Evolutionary conservation across 2,888 invertebrate genomes (phyloP).

Genomic region (Pristionchus mayeri): DNA sequence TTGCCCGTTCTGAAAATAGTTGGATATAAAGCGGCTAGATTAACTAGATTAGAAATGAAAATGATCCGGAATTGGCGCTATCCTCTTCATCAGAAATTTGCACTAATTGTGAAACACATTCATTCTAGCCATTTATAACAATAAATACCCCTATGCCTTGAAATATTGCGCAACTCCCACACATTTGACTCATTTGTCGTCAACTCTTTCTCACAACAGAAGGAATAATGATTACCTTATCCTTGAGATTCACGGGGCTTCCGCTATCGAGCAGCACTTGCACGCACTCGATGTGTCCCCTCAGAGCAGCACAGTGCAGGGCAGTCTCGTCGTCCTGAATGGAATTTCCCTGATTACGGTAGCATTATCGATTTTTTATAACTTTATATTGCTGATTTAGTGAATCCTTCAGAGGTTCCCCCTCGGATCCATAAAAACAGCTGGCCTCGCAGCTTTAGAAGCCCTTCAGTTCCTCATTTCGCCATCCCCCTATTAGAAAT

Average conservation of each 20-base stretch:
- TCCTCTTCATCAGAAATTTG: too few relatives aligned
- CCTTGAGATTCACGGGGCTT: conserved; percentile 79
- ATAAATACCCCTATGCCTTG: too few relatives aligned
- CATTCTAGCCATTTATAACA: too few relatives aligned
- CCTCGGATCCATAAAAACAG: too few relatives aligned
- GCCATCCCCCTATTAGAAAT: neutral
- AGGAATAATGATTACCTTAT: conserved; percentile 76
- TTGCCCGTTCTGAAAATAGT: conserved; percentile 77
- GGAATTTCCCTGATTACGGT: neutral
- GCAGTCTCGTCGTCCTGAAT: conserved; percentile 80
- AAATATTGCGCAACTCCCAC: too few relatives aligned
- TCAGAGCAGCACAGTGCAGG: conserved; percentile 79
- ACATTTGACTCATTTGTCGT: neutral
- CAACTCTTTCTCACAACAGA: neutral
- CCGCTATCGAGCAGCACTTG: conserved; percentile 79
- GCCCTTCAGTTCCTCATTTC: neutral
- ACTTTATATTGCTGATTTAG: too few relatives aligned
- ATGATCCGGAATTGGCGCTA: too few relatives aligned
- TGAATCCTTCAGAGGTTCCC: neutral
- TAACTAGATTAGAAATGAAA: too few relatives aligned
- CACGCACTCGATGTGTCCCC: conserved; percentile 80
- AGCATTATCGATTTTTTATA: too few relatives aligned
- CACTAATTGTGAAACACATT: too few relatives aligned
- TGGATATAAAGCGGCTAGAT: too few relatives aligned
- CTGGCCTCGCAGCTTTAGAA: too few relatives aligned